Evolutionary conservation across 23 tunicate genomes (phyloP).

Genomic region (Halocynthia roretzi): DNA sequence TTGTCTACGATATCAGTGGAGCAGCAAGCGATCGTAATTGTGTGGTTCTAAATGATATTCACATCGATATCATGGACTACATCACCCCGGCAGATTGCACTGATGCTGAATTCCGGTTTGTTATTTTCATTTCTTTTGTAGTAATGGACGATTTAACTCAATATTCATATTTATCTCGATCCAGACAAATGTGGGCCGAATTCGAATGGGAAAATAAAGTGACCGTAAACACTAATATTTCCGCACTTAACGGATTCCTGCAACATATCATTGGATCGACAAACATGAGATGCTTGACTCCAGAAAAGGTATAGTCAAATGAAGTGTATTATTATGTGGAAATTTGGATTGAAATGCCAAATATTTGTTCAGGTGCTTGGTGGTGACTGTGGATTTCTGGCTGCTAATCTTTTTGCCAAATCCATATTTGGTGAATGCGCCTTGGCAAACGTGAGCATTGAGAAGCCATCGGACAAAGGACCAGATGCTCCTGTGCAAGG

Average conservation of each 20-base stretch:
- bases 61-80: conserved; percentile 98
- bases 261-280: conserved; percentile 67
- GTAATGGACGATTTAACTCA: neutral
- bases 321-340: neutral
- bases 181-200: conserved; percentile 98
- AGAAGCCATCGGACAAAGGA: conserved; percentile 58
- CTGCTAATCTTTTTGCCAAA: conserved; percentile 93
- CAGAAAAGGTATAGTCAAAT: conserved; percentile 57
- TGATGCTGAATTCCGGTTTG: conserved; percentile 89
- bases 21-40: conserved; percentile 93
- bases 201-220: conserved; percentile 99
- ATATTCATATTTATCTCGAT: neutral
- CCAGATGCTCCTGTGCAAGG: conserved; percentile 75
- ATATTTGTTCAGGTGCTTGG: conserved; percentile 58
- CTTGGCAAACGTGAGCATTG: conserved; percentile 88
- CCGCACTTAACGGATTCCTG: conserved; percentile 44
- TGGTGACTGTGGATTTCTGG: conserved; percentile 91
- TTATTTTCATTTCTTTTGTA: neutral
- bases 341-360: neutral
- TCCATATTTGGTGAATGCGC: conserved; percentile 97
- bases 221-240: conserved; percentile 79
- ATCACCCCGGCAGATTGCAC: conserved; percentile 88
- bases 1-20: conserved; percentile 94
- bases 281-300: conserved; percentile 94
- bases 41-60: conserved; percentile 95